Evolutionary conservation across 2,797 vertebrate species (phyloP).

Genomic region (Anguilla megastoma): DNA sequence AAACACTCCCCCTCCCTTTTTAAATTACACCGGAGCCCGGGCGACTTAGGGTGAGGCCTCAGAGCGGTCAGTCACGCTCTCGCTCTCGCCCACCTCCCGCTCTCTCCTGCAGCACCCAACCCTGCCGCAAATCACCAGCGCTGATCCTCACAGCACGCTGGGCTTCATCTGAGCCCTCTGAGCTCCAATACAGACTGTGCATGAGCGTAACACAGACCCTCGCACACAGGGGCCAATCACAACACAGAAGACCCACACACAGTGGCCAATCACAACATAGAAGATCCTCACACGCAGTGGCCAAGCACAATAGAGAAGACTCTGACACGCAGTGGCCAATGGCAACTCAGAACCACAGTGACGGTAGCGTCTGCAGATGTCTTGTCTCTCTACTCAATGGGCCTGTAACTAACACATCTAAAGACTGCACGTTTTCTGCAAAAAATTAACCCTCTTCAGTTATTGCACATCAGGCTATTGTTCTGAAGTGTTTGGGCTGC

Average conservation of each 20-base stretch:
- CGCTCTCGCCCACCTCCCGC: neutral
- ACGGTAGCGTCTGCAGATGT: neutral
- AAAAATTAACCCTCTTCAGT: neutral
- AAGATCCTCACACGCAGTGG: neutral
- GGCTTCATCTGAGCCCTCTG: neutral
- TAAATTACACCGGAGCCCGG: neutral
- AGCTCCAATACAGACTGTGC: neutral
- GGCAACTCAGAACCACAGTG: neutral
- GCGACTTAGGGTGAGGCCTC: neutral
- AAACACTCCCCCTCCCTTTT: conserved; percentile 6
- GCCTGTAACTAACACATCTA: no score
- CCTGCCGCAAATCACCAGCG: neutral
- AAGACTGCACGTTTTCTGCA: no score
- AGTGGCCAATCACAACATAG: neutral
- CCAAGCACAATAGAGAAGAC: neutral
- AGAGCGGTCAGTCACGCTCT: neutral
- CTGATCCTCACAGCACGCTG: neutral
- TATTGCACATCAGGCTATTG: neutral
- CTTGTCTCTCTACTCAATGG: neutral
- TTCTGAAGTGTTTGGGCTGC: neutral
- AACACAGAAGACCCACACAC: neutral
- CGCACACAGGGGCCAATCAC: neutral
- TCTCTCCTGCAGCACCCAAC: neutral
- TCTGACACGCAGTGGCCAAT: neutral
- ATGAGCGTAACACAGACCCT: neutral